A percentile compares a stretch with the other conserved stretches of the same genome.
Evolutionary conservation across 1,140 invertebrate species (phyloP).

Genomic region (Ctenoplectra terminalis): DNA sequence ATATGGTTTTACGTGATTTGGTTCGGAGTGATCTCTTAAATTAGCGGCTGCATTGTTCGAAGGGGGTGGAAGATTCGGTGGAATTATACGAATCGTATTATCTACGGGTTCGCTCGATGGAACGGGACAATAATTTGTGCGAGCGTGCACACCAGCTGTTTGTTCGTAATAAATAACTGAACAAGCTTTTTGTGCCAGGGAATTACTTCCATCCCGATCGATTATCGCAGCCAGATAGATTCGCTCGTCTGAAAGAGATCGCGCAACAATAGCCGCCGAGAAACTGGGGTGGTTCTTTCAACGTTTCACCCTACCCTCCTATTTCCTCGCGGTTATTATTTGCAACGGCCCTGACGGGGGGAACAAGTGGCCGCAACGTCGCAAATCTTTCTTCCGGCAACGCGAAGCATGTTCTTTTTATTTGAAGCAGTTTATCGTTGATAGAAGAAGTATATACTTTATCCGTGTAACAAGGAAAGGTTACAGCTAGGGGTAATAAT

Average conservation of each 20-base stretch:
- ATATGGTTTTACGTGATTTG: background rate
- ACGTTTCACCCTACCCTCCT: conserved; percentile 1
- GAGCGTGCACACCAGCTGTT: conserved; percentile 21
- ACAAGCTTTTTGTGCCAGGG: conserved; percentile 21
- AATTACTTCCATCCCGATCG: conserved; percentile 54
- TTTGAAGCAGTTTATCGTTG: background rate
- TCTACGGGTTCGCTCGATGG: background rate
- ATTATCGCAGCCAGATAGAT: conserved; percentile 52
- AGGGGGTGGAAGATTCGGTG: background rate
- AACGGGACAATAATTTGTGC: conserved; percentile 6
- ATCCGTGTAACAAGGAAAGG: no score
- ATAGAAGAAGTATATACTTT: background rate
- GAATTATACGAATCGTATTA: conserved; percentile 13
- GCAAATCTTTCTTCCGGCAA: conserved; percentile 15
- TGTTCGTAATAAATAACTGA: conserved; percentile 47
- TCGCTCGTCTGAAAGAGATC: conserved; percentile 44
- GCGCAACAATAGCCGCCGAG: conserved; percentile 41
- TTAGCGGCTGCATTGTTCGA: conserved; percentile 20
- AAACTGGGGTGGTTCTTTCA: conserved; percentile 36
- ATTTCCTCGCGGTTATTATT: conserved; percentile 53
- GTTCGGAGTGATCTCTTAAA: conserved; percentile 11
- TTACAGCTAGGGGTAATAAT: no score
- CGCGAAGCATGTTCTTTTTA: background rate
- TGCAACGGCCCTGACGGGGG: background rate
- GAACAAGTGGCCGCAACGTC: background rate